A percentile compares a stretch with the other conserved stretches of the same genome.
Conservation (phyloP, 2,113 vertebrate genomes). For the Diadophis punctatus region DNA sequence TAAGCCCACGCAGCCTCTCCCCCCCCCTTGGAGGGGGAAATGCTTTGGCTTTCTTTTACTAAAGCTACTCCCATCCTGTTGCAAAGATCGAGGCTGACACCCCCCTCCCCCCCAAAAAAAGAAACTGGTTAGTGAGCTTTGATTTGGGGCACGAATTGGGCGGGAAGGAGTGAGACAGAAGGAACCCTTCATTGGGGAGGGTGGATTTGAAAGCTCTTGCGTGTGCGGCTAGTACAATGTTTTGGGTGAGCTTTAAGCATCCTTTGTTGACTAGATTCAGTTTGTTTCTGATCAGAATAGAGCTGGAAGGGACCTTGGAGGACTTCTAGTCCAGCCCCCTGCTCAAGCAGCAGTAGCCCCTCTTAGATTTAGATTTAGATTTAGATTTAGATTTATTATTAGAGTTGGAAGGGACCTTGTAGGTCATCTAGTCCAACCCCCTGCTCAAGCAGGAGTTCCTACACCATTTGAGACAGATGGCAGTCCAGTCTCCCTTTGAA, state of each 20-base stretch:
- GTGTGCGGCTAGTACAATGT: neutral
- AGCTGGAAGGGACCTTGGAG: no score
- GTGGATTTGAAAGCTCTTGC: neutral
- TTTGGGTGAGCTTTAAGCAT: neutral
- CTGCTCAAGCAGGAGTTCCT: no score
- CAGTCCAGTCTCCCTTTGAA: no score
- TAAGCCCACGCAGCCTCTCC: neutral
- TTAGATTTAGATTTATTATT: no score
- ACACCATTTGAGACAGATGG: no score
- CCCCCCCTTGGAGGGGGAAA: neutral
- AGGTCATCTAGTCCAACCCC: no score
- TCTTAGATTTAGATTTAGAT: no score
- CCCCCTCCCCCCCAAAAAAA: neutral
- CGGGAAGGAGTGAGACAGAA: neutral
- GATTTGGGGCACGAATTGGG: neutral
- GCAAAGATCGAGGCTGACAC: neutral
- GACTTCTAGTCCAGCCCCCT: no score
- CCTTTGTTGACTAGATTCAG: neutral
- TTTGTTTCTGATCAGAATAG: no score
- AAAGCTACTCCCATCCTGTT: neutral
- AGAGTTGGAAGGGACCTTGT: no score
- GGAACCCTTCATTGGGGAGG: neutral
- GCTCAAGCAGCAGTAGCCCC: no score
- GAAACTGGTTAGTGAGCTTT: neutral
- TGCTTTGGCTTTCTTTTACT: neutral